Percentiles rank a stretch among this genome's conserved stretches.
phyloP scores from a whole-genome alignment of 2,888 invertebrate genomes.

The Pterostichus madidus region DNA sequence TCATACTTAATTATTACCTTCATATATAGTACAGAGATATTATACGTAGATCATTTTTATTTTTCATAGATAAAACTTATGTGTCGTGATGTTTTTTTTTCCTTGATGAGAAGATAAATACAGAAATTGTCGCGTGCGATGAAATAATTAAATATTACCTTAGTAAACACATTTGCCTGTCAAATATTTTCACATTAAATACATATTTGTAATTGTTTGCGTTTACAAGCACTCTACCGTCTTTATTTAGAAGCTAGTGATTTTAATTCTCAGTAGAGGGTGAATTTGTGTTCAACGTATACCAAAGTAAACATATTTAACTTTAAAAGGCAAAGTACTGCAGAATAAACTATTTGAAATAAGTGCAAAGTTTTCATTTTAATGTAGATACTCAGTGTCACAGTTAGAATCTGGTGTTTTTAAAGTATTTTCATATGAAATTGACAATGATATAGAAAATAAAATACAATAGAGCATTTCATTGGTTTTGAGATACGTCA shows the following conservation, averaged over 20 bases:
- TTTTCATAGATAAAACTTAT: constrained; percentile 3
- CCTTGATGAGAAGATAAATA: constrained; percentile 15
- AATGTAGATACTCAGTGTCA: too few relatives aligned
- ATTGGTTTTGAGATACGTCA: too few relatives aligned
- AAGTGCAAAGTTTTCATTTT: too few relatives aligned
- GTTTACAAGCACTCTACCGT: background rate
- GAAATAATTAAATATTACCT: constrained; percentile 14
- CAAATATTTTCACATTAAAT: constrained; percentile 32
- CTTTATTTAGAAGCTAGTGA: background rate
- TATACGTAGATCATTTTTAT: background rate
- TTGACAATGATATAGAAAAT: too few relatives aligned
- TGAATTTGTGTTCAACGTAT: background rate
- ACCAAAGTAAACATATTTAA: too few relatives aligned
- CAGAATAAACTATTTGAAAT: too few relatives aligned
- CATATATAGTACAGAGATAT: background rate
- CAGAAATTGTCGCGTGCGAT: background rate
- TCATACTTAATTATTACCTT: background rate
- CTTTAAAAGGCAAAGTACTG: too few relatives aligned
- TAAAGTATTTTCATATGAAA: too few relatives aligned
- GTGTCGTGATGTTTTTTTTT: background rate
- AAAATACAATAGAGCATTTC: too few relatives aligned
- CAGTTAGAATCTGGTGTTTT: too few relatives aligned
- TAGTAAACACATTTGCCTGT: constrained; percentile 34
- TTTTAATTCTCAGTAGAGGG: background rate
- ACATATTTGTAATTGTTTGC: constrained; percentile 4